These are phyloP conservation scores for Napeogenes sylphis DNA, from an alignment of 2,888 invertebrate genomes.

Conservation along the genomic window DNA sequence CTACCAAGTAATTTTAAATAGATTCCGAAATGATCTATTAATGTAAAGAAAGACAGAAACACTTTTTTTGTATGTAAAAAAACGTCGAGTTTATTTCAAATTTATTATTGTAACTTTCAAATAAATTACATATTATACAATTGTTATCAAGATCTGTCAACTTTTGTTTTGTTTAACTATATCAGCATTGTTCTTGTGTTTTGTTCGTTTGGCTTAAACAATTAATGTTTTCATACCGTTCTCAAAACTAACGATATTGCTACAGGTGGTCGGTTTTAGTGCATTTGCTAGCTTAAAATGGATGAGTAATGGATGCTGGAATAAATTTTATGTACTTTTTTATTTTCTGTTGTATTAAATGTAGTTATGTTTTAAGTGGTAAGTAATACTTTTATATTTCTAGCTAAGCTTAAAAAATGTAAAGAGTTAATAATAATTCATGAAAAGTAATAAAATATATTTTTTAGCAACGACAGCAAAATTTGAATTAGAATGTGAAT, in stretches of 20 bases:
- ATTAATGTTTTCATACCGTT: constrained; percentile 20
- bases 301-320: constrained; percentile 17
- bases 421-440: background rate
- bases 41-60: too few relatives aligned
- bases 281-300: constrained; percentile 13
- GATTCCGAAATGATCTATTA: too few relatives aligned
- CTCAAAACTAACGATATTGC: constrained; percentile 11
- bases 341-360: constrained; percentile 32
- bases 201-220: constrained; percentile 11
- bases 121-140: background rate
- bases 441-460: background rate
- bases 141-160: background rate
- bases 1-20: too few relatives aligned
- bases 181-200: constrained; percentile 2
- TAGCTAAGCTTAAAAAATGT: background rate
- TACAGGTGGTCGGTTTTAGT: background rate
- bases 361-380: constrained; percentile 43
- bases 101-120: background rate
- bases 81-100: background rate
- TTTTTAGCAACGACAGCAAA: constrained; percentile 39
- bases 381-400: constrained; percentile 26
- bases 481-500: constrained; percentile 65
- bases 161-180: background rate
- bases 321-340: constrained; percentile 26
- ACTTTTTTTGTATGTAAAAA: too few relatives aligned